Conservation (phyloP, 2,797 vertebrate genomes). For the Triplophysa yarkandensis region DNA sequence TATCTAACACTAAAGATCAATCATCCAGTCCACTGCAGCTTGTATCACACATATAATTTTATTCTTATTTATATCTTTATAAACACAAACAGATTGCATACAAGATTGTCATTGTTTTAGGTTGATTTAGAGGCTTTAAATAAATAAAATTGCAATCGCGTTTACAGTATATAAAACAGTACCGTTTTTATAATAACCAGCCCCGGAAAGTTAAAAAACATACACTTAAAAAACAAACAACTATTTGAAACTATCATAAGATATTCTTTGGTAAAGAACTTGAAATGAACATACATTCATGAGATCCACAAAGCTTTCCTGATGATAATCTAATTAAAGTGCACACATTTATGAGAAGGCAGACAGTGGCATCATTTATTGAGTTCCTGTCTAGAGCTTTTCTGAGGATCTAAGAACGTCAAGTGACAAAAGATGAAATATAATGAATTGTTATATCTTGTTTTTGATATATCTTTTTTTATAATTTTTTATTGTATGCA, state of each 20-base stretch:
- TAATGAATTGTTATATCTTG: background rate
- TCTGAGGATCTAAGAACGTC: background rate
- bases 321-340: background rate
- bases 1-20: too few species aligned
- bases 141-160: conserved; percentile 26
- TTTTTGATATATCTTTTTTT: background rate
- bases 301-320: background rate
- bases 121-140: background rate
- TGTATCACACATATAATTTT: conserved; percentile 1
- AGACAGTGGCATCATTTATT: background rate
- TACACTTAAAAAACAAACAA: background rate
- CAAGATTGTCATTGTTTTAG: conserved; percentile 6
- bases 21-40: too few species aligned
- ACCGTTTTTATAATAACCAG: background rate
- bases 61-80: conserved; percentile 10
- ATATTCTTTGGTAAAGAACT: background rate
- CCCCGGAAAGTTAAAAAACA: background rate
- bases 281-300: background rate
- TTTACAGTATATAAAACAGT: background rate
- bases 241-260: background rate
- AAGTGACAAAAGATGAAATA: background rate
- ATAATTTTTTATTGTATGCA: background rate
- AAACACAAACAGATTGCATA: background rate
- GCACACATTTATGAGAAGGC: background rate
- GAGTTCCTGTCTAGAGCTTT: background rate